Evolutionary conservation across 2,113 vertebrate genomes (phyloP).

Genomic region (Barbus barbus): DNA sequence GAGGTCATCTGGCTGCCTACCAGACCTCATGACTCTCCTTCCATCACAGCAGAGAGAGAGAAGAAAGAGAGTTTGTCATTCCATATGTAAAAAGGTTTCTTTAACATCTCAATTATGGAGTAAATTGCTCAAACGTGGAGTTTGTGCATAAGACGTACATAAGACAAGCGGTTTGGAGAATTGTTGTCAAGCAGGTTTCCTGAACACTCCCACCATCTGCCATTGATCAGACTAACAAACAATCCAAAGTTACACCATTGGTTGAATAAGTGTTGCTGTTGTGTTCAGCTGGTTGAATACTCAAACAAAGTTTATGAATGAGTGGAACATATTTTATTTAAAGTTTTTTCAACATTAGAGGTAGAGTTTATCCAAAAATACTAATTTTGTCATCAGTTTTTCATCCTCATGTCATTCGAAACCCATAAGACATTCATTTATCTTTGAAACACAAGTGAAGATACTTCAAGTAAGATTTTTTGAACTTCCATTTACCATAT

Average conservation of each 20-base stretch:
- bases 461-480: too few relatives aligned
- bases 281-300: background rate
- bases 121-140: background rate
- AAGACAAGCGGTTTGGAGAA: background rate
- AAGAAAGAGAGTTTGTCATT: background rate
- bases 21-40: slow-evolving; percentile 37
- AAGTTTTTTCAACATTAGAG: too few relatives aligned
- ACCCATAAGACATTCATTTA: too few relatives aligned
- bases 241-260: background rate
- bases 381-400: too few relatives aligned
- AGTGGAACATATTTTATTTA: too few relatives aligned
- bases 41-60: background rate
- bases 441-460: too few relatives aligned
- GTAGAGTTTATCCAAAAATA: too few relatives aligned
- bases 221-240: too few relatives aligned
- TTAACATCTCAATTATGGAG: background rate
- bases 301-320: too few relatives aligned
- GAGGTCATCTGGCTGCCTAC: slow-evolving; percentile 48
- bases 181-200: background rate
- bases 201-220: background rate
- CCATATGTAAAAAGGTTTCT: background rate
- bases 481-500: too few relatives aligned
- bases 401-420: too few relatives aligned
- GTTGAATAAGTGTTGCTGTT: background rate
- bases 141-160: background rate